These are phyloP conservation scores for Metellina segmentata DNA, from an alignment of 2,888 invertebrate species.

Conservation along the genomic window DNA sequence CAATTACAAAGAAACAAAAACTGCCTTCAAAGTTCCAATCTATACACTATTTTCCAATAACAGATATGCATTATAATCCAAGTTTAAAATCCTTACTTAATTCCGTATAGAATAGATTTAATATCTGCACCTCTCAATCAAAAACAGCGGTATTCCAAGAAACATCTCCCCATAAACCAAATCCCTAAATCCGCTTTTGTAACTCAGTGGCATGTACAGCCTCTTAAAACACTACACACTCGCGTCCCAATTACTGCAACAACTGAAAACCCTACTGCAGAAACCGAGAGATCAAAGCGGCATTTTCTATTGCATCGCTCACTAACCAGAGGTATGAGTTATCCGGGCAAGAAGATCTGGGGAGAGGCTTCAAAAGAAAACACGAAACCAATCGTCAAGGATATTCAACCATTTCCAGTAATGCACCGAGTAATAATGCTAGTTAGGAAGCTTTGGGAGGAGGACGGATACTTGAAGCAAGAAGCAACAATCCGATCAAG, in stretches of 20 bases:
- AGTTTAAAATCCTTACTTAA: no score
- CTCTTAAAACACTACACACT: background rate
- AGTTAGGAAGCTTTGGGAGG: conserved; percentile 31
- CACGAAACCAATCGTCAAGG: conserved; percentile 28
- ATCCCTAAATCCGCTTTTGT: background rate
- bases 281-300: conserved; percentile 12
- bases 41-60: no score
- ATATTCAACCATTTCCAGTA: conserved; percentile 46
- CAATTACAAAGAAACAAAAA: no score
- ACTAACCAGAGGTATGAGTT: background rate
- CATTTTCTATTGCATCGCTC: background rate
- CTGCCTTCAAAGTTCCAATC: no score
- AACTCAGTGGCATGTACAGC: background rate
- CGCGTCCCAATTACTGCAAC: conserved; percentile 32
- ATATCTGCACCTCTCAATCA: no score
- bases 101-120: no score
- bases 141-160: background rate
- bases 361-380: conserved; percentile 43
- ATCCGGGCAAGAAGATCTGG: background rate
- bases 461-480: conserved; percentile 37
- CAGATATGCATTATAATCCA: no score
- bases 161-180: background rate
- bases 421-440: conserved; percentile 54
- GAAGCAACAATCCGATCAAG: conserved; percentile 49
- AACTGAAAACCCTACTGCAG: background rate